These are phyloP conservation scores for Ictidomys tridecemlineatus DNA, from an alignment of 2,113 vertebrate species.

Conservation along the genomic window DNA sequence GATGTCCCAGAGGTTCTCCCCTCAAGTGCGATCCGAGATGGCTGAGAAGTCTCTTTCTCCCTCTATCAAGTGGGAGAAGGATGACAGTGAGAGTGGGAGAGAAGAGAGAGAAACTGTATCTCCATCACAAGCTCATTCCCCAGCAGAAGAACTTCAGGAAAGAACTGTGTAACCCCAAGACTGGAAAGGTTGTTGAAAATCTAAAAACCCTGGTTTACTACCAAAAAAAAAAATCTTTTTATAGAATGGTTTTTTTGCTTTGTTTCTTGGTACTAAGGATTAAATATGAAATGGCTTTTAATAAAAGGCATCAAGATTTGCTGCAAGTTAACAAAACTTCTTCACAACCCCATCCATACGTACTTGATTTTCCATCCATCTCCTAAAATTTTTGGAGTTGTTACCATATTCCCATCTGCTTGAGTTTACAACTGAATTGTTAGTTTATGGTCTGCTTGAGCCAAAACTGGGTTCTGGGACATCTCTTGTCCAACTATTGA, in stretches of 20 bases:
- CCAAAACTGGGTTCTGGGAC: background rate
- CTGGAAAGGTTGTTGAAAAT: background rate
- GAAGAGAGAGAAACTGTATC: background rate
- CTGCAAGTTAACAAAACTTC: conserved; percentile 27
- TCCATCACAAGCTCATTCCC: too few relatives aligned
- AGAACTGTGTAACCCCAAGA: background rate
- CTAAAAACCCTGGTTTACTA: background rate
- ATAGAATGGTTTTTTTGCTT: too few relatives aligned
- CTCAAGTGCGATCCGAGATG: background rate
- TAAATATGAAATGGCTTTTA: background rate
- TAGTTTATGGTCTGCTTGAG: background rate
- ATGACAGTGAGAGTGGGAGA: background rate
- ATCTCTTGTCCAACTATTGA: background rate
- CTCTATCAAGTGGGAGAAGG: background rate
- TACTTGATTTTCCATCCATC: background rate
- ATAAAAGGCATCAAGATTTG: background rate
- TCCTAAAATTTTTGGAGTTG: background rate
- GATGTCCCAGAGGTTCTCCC: background rate
- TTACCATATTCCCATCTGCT: background rate
- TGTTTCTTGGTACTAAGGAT: too few relatives aligned
- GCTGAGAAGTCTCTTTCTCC: background rate
- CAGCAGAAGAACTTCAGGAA: background rate
- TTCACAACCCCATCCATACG: background rate
- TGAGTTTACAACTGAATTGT: background rate
- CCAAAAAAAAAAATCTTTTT: background rate